Base-by-base conservation (phyloP, 2,113 vertebrate species). In the Miniopterus natalensis region DNA sequence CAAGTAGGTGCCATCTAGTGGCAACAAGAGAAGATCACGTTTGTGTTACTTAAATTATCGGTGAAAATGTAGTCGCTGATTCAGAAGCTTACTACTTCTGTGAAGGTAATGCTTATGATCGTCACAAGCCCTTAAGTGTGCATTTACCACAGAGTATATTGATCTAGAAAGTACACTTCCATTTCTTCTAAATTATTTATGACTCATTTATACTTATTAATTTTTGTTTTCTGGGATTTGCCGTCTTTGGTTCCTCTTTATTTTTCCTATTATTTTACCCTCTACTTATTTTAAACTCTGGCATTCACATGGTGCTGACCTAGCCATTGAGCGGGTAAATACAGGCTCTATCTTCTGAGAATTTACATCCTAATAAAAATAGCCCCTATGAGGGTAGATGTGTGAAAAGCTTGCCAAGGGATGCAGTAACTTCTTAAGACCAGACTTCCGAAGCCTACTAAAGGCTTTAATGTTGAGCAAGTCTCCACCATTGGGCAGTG, bases 1-100 rank as follows among this genome's bases (percentile, higher is more conserved):
- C 63, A 63, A 77, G 23, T 23, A 23, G 59, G 47, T 57, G 95
- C 97, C 97, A 83, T 90, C 97, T 97, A 97, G 96, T 95, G 97
- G 94, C 66, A 29, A n/a, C 5, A n/a, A 74, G 55, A 29, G 77
- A 73, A 31, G 8, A 14, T 8, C 8, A 36, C 57, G 29, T 45
- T 90, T 74, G 59, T 84, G 84, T 80, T 74, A 3, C 29, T 88
- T 55, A 10, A 83, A 23, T 84, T 87, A 25, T 29, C 84, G 85
- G 70, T 51, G n/a, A 65, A 91, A 79, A 42, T 6, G 0, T 75
- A 45, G 45, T 81, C 59, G 18, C 4, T 57, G 42, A 80, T 63
- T 5, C 36, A 47, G 70, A 49, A 49, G 10, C 8, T 88, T 81
- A 25, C 47, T 27, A 36, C 49, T 73, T 73, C 45, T 68, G 3